Evolutionary conservation across 2,113 vertebrate species (phyloP).

Genomic region (Galeopterus variegatus): DNA sequence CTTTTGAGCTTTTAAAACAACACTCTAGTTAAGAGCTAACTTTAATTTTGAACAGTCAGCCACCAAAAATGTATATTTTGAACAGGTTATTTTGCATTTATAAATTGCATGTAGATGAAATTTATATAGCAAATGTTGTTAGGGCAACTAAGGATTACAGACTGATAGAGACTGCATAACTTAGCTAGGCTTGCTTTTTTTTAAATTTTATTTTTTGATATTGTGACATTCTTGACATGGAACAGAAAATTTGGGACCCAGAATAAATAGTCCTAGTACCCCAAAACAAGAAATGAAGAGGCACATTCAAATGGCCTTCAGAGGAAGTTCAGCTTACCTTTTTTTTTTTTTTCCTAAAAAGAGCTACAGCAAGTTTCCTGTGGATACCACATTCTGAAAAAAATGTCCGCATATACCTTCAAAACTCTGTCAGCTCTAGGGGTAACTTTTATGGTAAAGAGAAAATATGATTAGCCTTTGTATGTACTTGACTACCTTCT

Average conservation of each 20-base stretch:
- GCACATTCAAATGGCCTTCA: not conserved
- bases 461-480: not conserved
- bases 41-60: slow-evolving; percentile 44
- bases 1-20: slow-evolving; percentile 35
- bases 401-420: not conserved
- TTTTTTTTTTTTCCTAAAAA: not conserved
- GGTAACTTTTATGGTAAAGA: not conserved
- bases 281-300: not conserved
- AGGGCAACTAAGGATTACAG: not conserved
- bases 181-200: not conserved
- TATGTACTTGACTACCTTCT: not conserved
- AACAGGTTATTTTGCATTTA: not conserved
- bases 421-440: not conserved
- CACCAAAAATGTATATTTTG: slow-evolving; percentile 9
- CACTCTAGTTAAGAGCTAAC: slow-evolving; percentile 41
- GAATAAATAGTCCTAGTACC: not conserved
- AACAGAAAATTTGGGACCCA: not conserved
- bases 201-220: not conserved
- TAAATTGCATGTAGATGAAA: not conserved
- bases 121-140: slow-evolving; percentile 38
- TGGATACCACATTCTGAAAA: slow-evolving; percentile 21
- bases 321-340: not conserved
- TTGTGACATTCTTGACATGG: slow-evolving; percentile 33
- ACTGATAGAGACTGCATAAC: not conserved
- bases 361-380: not conserved